Evolutionary conservation across 2,888 invertebrate genomes (phyloP), one percentile per base, ranked within the genome.

Genomic region (Lobophora halterata): DNA sequence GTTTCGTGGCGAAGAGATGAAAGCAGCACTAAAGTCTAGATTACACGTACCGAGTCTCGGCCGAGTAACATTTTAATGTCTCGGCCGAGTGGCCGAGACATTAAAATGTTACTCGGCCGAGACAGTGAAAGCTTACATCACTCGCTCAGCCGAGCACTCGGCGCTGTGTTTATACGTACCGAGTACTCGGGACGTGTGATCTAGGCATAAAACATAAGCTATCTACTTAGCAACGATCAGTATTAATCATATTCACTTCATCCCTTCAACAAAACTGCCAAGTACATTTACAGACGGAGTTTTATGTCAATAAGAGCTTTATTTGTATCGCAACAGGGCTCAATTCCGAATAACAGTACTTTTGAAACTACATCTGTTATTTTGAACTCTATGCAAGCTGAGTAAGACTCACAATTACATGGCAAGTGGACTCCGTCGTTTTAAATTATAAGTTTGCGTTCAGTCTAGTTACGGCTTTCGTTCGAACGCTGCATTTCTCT

Each of bases 401-500:
- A 17, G 19, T 28, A 37, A 38, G 42, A 25, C 42, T 36, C 37
- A 21, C 33, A 26, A 29, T 31, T 36, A 3, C 19, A 24, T 36
- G 31, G 26, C 32, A 32, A 24, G 6, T 33, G 31, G 20, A 28
- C 38, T 38, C 32, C 28, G 41, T 37, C 31, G 37, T 26, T 25
- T 43, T 48, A 41, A 59, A 54, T 55, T 57, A 52, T 51, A 52
- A 53, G 49, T 50, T 56, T 49, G 55, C 49, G 52, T 58, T 45
- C 26, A 29, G 29, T 29, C n/a, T 44, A 40, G 25, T 39, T 42
- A 61, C 55, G 74, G 80, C 80, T 80, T 83, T 76, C 61, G 71
- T 79, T 79, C 66, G 68, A 72, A 67, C 73, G 77, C 73, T 74
- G 80, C 86, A 86, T 86, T 86, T 87, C 74, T 82, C 75, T 81